Evolutionary conservation across 2,888 invertebrate species (phyloP).

Genomic region (Strigamia maritima): DNA sequence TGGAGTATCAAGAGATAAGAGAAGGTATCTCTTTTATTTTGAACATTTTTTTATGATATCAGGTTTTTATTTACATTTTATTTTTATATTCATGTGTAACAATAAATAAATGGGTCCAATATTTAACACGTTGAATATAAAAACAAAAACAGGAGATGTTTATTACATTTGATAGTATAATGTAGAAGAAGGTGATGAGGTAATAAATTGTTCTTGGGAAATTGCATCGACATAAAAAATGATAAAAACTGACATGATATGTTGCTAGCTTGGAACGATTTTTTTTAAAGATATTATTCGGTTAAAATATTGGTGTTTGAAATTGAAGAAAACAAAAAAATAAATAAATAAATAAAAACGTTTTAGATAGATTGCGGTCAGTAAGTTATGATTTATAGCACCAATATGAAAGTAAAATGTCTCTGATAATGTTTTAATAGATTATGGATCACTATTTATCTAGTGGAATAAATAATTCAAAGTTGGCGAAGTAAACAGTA

Average conservation of each 20-base stretch:
- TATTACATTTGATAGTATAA: conserved; percentile 22
- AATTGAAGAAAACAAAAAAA: not conserved
- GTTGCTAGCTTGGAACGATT: not conserved
- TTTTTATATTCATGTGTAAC: not conserved
- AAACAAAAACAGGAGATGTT: not conserved
- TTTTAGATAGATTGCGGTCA: not conserved
- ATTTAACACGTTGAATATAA: conserved; percentile 5
- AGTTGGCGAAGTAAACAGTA: not conserved
- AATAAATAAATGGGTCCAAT: not conserved
- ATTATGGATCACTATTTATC: not conserved
- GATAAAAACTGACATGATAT: not conserved
- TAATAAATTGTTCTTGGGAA: not conserved
- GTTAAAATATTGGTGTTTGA: not conserved
- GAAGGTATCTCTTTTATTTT: not conserved
- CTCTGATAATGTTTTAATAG: not conserved
- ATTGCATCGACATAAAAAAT: conserved; percentile 27
- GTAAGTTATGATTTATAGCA: not conserved
- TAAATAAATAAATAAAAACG: not conserved
- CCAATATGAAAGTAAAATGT: not conserved
- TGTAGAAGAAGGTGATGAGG: conserved; percentile 13
- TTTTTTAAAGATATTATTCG: not conserved
- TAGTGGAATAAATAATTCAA: not conserved
- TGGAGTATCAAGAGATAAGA: not conserved
- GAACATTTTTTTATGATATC: not conserved
- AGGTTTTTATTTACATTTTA: not conserved